Evolutionary conservation across 2,888 invertebrate species (phyloP), one percentile per base, ranked within the genome.

Genomic region (Caenorhabditis imperialis): DNA sequence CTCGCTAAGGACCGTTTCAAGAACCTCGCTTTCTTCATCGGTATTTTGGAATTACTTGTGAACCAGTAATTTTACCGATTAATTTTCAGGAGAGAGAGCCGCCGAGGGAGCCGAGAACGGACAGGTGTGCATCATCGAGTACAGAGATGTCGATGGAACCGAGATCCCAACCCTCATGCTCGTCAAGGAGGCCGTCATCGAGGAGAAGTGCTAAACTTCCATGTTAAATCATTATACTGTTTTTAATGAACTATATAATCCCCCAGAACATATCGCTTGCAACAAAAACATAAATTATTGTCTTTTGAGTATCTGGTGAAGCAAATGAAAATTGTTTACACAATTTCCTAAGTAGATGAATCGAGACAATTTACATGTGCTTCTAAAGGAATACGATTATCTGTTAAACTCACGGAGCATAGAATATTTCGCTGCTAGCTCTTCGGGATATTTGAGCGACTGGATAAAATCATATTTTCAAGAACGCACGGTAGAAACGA

Each of bases 151-250:
- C 44, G 74, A 81, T 54, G 81, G 81, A 70, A 69, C 73, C 38
- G 81, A 81, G 40, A 65, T 93, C 55, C 96, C 97, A 54, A 92
- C 95, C 84, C 91, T 97, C 89, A 94, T 96, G 93, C 95, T 95
- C 90, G 95, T 95, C 91, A 96, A 96, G 90, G 96, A 96, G 86
- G 97, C 96, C 78, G 92, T 97, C 76, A 92, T 93, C 65, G 96
- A 95, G 89, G 96, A 97, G 90, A 97, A 98, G 77, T 77, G 76
- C 77, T 86, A 79, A 84, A 30, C 55, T 47, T 61, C 70, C 45
- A 58, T 75, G 63, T 60, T 71, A 54, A 55, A 47, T 58, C 44
- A 53, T 57, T 75, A 45, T 63, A 53, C 27, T 27, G 61, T 61
- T 72, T 63, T 53, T 44, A 75, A 75, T 75, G 70, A 75, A 75